These are phyloP conservation scores for Sorex araneus DNA, from an alignment of 2,113 vertebrate species.

Conservation along the genomic window DNA sequence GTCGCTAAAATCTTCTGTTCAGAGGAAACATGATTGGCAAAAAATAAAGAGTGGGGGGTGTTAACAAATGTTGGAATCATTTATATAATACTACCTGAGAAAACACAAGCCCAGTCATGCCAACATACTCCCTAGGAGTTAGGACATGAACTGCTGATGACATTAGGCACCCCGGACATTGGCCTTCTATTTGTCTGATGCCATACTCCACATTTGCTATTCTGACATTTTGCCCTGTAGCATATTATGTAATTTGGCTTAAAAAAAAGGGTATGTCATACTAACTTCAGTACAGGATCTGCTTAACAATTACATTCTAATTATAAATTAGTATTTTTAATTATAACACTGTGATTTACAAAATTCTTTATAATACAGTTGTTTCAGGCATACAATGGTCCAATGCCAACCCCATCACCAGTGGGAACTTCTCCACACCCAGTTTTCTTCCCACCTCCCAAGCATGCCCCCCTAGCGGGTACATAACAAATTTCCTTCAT, in stretches of 20 bases:
- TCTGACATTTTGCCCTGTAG: conserved; percentile 27
- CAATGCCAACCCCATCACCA: no score
- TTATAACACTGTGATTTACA: no score
- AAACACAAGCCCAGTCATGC: conserved; percentile 32
- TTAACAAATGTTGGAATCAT: neutral
- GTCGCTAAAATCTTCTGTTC: conserved; percentile 21
- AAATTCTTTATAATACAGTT: no score
- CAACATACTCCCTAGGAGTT: neutral
- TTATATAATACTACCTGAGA: neutral
- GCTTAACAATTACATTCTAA: neutral
- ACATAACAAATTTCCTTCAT: no score
- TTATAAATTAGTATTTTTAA: no score
- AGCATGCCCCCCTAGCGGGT: no score
- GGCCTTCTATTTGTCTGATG: conserved; percentile 14
- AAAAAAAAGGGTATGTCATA: conserved; percentile 15
- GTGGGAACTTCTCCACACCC: no score
- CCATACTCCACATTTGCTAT: neutral
- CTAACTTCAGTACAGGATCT: conserved; percentile 28
- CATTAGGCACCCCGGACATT: conserved; percentile 10
- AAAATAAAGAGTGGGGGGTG: neutral
- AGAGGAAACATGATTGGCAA: conserved; percentile 38
- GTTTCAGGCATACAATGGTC: no score
- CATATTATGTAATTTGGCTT: neutral
- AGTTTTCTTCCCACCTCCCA: no score
- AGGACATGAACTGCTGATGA: neutral